A percentile compares a stretch with the other conserved stretches of the same genome.
Evolutionary conservation across 1,140 invertebrate species (phyloP).

Genomic region (Oreohelix idahoensis): DNA sequence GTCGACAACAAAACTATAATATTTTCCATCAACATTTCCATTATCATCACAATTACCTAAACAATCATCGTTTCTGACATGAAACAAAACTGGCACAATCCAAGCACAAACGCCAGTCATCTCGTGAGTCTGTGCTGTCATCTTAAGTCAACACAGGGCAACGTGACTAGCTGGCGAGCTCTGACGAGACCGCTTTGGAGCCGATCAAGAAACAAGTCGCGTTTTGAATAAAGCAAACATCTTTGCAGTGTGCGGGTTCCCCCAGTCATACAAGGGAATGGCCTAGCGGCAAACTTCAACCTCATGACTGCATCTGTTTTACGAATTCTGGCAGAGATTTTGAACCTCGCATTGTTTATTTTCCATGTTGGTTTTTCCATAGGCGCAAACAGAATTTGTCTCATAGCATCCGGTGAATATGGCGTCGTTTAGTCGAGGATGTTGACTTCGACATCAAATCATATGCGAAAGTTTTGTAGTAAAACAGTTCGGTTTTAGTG

Average conservation of each 20-base stretch:
- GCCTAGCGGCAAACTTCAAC: slow-evolving; percentile 10
- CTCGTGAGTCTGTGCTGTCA: neutral
- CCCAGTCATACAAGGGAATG: neutral
- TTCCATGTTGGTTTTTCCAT: slow-evolving; percentile 21
- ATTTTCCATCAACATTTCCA: too few species aligned
- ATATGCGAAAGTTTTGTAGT: slow-evolving; percentile 10
- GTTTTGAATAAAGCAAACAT: slow-evolving; percentile 32
- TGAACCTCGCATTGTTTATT: slow-evolving; percentile 29
- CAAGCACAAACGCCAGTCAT: neutral
- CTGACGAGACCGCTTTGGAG: slow-evolving; percentile 12
- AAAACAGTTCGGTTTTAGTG: neutral
- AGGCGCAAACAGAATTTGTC: slow-evolving; percentile 35
- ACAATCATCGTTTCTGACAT: too few species aligned
- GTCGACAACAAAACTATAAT: too few species aligned
- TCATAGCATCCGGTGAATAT: slow-evolving; percentile 33
- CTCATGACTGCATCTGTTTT: slow-evolving; percentile 32
- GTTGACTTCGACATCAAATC: slow-evolving; percentile 29
- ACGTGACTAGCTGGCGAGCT: slow-evolving; percentile 31
- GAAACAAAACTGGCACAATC: neutral
- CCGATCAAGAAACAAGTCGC: slow-evolving; percentile 36
- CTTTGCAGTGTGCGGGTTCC: neutral
- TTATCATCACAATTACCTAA: too few species aligned
- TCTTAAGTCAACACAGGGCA: slow-evolving; percentile 22
- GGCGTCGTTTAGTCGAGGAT: slow-evolving; percentile 8
- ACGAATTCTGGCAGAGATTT: slow-evolving; percentile 28